Evolutionary conservation across 2,888 invertebrate genomes (phyloP), one percentile per base, ranked within the genome.

Genomic region (Notodonta ziczac): DNA sequence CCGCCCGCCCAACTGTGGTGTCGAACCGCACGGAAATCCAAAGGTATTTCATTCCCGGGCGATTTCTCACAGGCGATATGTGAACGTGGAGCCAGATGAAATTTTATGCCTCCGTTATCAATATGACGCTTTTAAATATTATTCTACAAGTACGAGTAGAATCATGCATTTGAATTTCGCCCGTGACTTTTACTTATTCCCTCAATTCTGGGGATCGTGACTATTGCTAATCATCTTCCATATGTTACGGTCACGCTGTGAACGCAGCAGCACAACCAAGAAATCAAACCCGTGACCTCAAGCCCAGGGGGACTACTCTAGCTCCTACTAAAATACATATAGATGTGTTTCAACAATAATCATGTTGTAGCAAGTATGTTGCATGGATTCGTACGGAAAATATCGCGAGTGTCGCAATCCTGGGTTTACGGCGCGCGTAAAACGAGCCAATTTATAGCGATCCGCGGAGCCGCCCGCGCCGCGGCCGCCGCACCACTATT

Each of bases 1-100:
- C 42, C 61, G 42, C 55, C 65, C 63, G 63, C 56, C 70, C 62
- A 74, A 67, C 69, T 73, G 72, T 67, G 56, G 58, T 16, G 39
- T 57, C 32, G 46, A 80, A 81, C 71, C 72, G 68, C 70, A 64
- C 84, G 89, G 89, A 89, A 88, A 89, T 89, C 87, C 84, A 87
- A 88, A 84, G 80, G 77, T 69, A 77, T 79, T 74, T 76, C 78
- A 79, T 81, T 80, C 76, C 72, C 78, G 72, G 59, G 77, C 75
- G 80, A 81, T 82, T 72, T 48, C 67, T 64, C 65, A 60, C 65
- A 68, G 66, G 72, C 80, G 61, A 59, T 61, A 65, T 58, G 66
- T 65, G 70, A 56, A 66, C 65, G 65, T 50, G 62, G 58, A 56
- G 63, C 65, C 61, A 53, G 61, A 58, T 68, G 73, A 69, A 65